Base-by-base conservation (phyloP, 2,113 vertebrate genomes). In the Psittacula cyanocephala region DNA sequence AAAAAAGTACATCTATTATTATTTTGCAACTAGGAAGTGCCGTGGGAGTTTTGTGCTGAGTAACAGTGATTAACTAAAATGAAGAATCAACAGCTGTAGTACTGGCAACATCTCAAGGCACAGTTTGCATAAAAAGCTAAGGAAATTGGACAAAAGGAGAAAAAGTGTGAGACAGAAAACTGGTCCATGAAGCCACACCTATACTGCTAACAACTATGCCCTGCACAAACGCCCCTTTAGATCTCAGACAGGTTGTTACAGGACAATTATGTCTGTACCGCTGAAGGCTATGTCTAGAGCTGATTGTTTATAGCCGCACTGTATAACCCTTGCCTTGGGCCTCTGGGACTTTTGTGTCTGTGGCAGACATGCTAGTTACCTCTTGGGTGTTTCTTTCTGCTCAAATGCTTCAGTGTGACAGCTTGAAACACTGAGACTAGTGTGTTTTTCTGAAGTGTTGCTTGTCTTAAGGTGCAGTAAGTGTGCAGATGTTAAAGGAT, bases 271-370 rank as follows among this genome's bases (percentile, higher is more conserved):
- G 8, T 19, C 29, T 46, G 4, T 47, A 27, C 22, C 13, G 7
- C 10, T 43, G 22, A 68, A 25, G 85, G 47, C 15, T 82, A 3
- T 27, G 16, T 64, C 50, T 57, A 11, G 18, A 82, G 25, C 14
- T 64, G 70, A 63, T 1, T 4, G 2, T 8, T 18, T 37, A 27
- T n/a, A 81, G 41, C 11, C 3, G 4, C 14, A 1, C 11, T 4
- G 19, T 15, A 7, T 9, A 44, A 35, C 7, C 17, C 39, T 64
- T 33, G 29, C 67, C 44, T 33, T 29, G 67, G 31, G 47, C 24
- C 27, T 62, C 39, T 31, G 44, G 1, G 4, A 60, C 10, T 11
- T 60, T 41, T 18, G 24, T 35, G 11, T 19, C 31, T n/a, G 53
- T 8, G 27, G 10, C 69, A 86, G 29, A 31, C 31, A 15, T 0